Evolutionary conservation across 2,888 invertebrate species (phyloP).

Genomic region (Lissocephala sabroskyi): DNA sequence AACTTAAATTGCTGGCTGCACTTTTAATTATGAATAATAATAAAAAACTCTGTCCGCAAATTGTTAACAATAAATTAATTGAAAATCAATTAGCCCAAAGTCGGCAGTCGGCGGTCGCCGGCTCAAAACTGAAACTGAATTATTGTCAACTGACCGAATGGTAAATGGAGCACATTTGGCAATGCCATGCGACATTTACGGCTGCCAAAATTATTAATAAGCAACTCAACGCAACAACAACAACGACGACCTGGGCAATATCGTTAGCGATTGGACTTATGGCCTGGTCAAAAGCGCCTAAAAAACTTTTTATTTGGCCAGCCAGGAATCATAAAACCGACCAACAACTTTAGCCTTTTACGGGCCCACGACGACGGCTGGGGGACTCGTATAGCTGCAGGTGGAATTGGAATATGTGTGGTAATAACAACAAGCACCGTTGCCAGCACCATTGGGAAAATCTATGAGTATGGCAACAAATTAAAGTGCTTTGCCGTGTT

Average conservation of each 20-base stretch:
- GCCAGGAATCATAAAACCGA: neutral
- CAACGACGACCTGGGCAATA: neutral
- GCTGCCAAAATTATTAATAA: slow-evolving; percentile 40
- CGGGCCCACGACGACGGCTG: too few species aligned
- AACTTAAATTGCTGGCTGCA: too few species aligned
- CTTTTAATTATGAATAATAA: slow-evolving; percentile 55
- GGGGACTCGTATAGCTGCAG: slow-evolving; percentile 27
- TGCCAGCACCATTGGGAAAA: too few species aligned
- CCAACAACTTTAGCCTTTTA: neutral
- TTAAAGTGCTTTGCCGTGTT: slow-evolving; percentile 58
- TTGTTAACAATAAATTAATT: slow-evolving; percentile 56
- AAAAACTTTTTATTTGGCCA: slow-evolving; percentile 1
- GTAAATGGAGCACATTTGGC: slow-evolving; percentile 57
- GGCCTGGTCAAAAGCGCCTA: neutral
- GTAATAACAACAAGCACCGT: slow-evolving; percentile 6
- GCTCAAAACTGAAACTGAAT: slow-evolving; percentile 33
- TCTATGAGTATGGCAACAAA: slow-evolving; percentile 24
- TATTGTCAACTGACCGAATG: slow-evolving; percentile 61
- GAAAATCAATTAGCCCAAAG: slow-evolving; percentile 60
- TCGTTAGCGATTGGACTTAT: slow-evolving; percentile 1
- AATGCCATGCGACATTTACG: slow-evolving; percentile 59
- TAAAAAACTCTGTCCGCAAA: slow-evolving; percentile 51
- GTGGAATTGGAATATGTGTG: slow-evolving; percentile 39
- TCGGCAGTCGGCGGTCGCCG: slow-evolving; percentile 4
- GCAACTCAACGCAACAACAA: neutral